These are phyloP conservation scores for Cynopterus brachyotis DNA, from an alignment of 2,113 vertebrate genomes.

Conservation along the genomic window DNA sequence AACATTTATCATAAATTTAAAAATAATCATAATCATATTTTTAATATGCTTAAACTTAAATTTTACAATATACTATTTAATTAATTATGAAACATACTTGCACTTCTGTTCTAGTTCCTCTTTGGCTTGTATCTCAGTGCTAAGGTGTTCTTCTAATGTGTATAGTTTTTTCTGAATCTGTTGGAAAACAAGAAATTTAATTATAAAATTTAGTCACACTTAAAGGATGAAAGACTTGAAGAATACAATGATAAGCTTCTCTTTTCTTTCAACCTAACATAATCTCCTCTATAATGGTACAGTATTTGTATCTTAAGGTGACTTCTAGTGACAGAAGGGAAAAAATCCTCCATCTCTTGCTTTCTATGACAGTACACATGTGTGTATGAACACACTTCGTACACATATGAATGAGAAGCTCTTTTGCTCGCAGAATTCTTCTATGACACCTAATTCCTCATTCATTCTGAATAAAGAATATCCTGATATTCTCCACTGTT, in stretches of 20 bases:
- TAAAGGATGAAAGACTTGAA: conserved; percentile 25
- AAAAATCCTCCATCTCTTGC: not conserved
- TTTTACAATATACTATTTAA: not conserved
- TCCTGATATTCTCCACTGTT: not conserved
- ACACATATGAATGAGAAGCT: not conserved
- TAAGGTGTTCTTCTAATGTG: conserved; percentile 92
- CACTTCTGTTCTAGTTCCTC: conserved; percentile 94
- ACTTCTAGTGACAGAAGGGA: not conserved
- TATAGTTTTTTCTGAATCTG: conserved; percentile 93
- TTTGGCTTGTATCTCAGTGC: conserved; percentile 92
- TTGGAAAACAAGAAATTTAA: conserved; percentile 62
- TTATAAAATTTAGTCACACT: conserved; percentile 54
- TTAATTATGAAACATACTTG: conserved; percentile 84
- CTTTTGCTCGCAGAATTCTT: not conserved
- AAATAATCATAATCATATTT: conserved; percentile 11
- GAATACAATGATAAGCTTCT: not conserved
- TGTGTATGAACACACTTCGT: not conserved
- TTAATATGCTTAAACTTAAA: not conserved
- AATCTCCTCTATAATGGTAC: not conserved
- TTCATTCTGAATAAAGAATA: not conserved
- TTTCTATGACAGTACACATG: not conserved
- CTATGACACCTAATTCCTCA: not conserved
- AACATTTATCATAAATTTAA: not conserved
- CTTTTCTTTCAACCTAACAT: not conserved
- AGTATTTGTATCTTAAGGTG: not conserved